phyloP scores from a whole-genome alignment of 2,113 vertebrate species.

The Catharus bicknelli region DNA sequence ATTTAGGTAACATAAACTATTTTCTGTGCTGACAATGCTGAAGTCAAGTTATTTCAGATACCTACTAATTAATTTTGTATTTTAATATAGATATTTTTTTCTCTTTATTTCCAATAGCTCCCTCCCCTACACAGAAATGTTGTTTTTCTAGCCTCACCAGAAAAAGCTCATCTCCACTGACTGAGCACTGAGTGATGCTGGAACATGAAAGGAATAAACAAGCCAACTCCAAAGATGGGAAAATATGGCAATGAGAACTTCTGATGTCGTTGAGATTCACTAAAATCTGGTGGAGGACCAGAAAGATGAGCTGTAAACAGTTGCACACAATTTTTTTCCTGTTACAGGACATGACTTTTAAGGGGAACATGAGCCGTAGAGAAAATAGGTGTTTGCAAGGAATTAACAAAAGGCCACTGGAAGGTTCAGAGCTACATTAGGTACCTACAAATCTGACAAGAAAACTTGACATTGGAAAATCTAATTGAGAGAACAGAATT shows the following conservation, averaged over 20 bases:
- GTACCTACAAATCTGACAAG: not conserved
- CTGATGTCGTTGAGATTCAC: not conserved
- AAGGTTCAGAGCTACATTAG: not conserved
- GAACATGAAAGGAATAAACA: not conserved
- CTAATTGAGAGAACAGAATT: not conserved
- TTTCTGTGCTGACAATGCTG: not conserved
- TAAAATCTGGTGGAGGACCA: not conserved
- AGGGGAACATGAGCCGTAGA: not conserved
- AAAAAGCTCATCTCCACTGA: not conserved
- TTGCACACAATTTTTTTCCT: not conserved
- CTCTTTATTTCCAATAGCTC: not conserved
- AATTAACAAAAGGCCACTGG: not conserved
- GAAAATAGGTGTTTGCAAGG: not conserved
- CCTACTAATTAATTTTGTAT: not conserved
- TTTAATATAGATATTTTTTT: not conserved
- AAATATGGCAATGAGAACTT: not conserved
- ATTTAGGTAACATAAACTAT: not conserved
- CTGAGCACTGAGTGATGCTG: not conserved
- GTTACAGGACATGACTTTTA: not conserved
- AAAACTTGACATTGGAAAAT: not conserved
- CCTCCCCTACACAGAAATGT: fast-evolving
- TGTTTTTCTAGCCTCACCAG: not conserved
- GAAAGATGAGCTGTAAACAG: not conserved
- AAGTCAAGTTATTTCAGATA: not conserved
- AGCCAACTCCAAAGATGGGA: not conserved